Evolutionary conservation across 2,797 vertebrate genomes (phyloP), one percentile per base, ranked within the genome.

Genomic region (Todus mexicanus): DNA sequence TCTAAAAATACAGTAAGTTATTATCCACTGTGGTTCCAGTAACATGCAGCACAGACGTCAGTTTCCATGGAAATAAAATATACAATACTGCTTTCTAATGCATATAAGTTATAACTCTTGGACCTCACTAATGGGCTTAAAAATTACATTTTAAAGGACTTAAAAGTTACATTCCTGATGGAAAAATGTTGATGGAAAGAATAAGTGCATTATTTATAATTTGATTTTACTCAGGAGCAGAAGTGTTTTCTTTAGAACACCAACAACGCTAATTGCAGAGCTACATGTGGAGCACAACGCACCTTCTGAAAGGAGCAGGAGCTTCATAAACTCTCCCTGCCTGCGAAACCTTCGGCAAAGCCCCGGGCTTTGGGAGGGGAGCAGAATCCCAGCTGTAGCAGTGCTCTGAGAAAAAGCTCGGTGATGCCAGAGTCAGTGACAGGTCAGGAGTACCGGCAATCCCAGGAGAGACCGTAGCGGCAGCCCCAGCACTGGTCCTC

Each of bases 341-440:
- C 48, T 10, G n/a, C n/a, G n/a, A 21, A 61, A 38, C 7, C 42
- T 21, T 43, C 33, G 19, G 45, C 10, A 6, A 57, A 20, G 21
- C 0, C 4, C 11, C 5, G 6, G 68, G 61, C 29, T 48, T 7
- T 47, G 42, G 25, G 57, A 17, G 1, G 1, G 48, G n/a, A 79
- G 37, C 20, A 75, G 51, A 56, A 23, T 1, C 5, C 2, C 20
- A 13, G 50, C 31, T 57, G 84, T 21, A 48, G 64, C 42, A 31
- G 29, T 35, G 59, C 35, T 42, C 45, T 3, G 27, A 56, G 23
- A 40, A 29, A 35, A 45, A 60, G 45, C 56, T 23, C 2, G 6
- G 40, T 15, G 47, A 31, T 37, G 25, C 4, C 20, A 15, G 60
- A 6, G 7, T 42, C 51, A 38, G 60, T 0, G 15, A 7, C 59